Evolutionary conservation across 2,113 vertebrate genomes (phyloP).

Genomic region (Hemibates koningsi): DNA sequence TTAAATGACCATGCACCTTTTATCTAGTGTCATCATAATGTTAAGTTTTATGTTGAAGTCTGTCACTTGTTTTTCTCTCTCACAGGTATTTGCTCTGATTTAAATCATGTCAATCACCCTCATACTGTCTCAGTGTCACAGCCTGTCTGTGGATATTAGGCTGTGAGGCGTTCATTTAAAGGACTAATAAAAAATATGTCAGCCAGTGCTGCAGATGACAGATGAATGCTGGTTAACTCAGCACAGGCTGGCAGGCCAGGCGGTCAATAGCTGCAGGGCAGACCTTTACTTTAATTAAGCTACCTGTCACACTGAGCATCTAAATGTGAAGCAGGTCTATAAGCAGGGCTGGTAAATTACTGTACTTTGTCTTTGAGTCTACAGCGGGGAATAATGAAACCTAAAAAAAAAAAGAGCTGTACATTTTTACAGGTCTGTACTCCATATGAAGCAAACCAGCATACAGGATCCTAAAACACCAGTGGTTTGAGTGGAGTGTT

Average conservation of each 20-base stretch:
- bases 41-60: not conserved
- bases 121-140: not conserved
- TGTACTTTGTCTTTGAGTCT: not conserved
- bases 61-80: not conserved
- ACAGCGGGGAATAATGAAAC: not conserved
- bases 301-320: slow-evolving; percentile 31
- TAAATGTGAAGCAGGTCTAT: not conserved
- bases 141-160: not conserved
- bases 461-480: not conserved
- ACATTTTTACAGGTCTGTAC: not conserved
- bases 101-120: not conserved
- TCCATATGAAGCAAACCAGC: not conserved
- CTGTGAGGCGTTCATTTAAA: slow-evolving; percentile 31
- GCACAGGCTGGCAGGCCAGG: slow-evolving; percentile 26
- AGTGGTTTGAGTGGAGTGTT: not conserved
- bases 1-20: not conserved
- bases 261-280: slow-evolving; percentile 45
- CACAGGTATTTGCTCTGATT: not conserved
- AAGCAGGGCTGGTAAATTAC: not conserved
- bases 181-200: slow-evolving; percentile 55
- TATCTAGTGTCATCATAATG: not conserved
- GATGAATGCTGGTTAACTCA: slow-evolving; percentile 36
- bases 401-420: not conserved
- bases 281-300: slow-evolving; percentile 56
- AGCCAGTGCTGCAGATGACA: slow-evolving; percentile 23